Base-by-base conservation (phyloP, 2,113 vertebrate species). In the Zosterops pallidus region DNA sequence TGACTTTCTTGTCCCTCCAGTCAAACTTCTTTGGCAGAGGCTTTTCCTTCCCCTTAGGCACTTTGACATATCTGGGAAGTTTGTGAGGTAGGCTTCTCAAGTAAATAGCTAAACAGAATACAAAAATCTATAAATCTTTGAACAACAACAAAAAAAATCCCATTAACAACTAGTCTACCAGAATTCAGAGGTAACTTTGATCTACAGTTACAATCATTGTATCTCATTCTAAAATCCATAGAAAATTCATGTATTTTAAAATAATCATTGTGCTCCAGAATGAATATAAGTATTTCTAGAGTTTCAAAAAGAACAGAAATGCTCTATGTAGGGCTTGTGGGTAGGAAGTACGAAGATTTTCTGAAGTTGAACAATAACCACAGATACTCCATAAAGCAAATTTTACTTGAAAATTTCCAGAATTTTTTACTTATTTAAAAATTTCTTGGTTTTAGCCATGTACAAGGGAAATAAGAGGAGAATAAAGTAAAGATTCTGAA, bases 1-100 rank as follows among this genome's bases (percentile, higher is more conserved):
- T 98, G 56, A 98, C 98, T 31, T 97, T 98, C 92, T 97, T 98
- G 83, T 99, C 98, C 72, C 99, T 98, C 99, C 99, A 99, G 97
- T 99, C 99, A 97, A 99, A 99, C 95, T 88, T 98, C 91, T 91
- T 92, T 12, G 99, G 99, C 86, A 98, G 97, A 69, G 93, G 82
- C 14, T 92, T 71, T 35, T 85, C 90, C 24, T 83, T n/a, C 86
- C 79, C 87, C 20, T 79, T 94, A 90, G 68, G 17, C 56, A 33
- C 80, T 57, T 97, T 94, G 42, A 68, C 11, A 79, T 98, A 98
- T 91, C 60, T 95, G 74, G 98, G 98, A 71, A 97, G 96, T 65
- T 65, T 93, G 78, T 97, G 96, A 83, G 97, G n/a, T 74, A 76
- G 94, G 67, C 98, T 98, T 95, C 95, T 97, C 96, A 99, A 98